phyloP scores from a whole-genome alignment of 2,888 invertebrate species.

The Apomyelois bistriatella region DNA sequence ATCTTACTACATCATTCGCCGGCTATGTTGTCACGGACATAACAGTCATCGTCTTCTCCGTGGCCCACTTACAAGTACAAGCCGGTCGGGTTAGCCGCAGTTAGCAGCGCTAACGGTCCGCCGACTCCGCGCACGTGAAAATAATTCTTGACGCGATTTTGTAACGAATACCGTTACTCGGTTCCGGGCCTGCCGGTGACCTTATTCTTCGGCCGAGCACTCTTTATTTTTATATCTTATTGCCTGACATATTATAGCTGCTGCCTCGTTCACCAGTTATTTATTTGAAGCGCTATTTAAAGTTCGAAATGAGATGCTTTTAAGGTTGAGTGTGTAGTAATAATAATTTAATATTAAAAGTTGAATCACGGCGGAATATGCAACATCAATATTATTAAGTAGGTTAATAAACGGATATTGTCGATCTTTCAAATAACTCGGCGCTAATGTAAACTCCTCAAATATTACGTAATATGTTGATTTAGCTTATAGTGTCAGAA shows the following conservation, averaged over 20 bases:
- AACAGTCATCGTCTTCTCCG: slow-evolving; percentile 24
- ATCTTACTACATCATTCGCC: slow-evolving; percentile 6
- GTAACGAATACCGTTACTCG: slow-evolving; percentile 75
- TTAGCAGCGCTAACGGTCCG: slow-evolving; percentile 62
- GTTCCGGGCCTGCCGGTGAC: slow-evolving; percentile 75
- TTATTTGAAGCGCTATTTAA: slow-evolving; percentile 37
- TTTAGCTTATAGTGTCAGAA: slow-evolving; percentile 25
- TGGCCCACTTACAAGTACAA: slow-evolving; percentile 56
- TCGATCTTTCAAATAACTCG: slow-evolving; percentile 7
- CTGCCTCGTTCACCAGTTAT: slow-evolving; percentile 33
- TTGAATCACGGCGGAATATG: not conserved
- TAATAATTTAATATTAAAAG: not conserved
- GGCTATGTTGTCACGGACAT: slow-evolving; percentile 24
- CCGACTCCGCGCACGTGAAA: slow-evolving; percentile 69
- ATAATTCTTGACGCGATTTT: slow-evolving; percentile 79
- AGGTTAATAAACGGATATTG: slow-evolving; percentile 8
- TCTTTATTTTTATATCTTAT: slow-evolving; percentile 73
- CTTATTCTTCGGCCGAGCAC: slow-evolving; percentile 69
- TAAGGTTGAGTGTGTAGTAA: not conserved
- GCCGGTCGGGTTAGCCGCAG: slow-evolving; percentile 46
- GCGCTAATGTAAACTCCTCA: slow-evolving; percentile 10
- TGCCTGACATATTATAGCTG: slow-evolving; percentile 50
- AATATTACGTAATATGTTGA: slow-evolving; percentile 14
- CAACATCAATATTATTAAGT: not conserved
- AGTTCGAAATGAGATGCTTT: slow-evolving; percentile 14